Percentiles rank a stretch among this genome's conserved stretches.
These are phyloP conservation scores for Erythrocercus mccallii DNA, from an alignment of 2,113 vertebrate genomes.

Conservation along the genomic window DNA sequence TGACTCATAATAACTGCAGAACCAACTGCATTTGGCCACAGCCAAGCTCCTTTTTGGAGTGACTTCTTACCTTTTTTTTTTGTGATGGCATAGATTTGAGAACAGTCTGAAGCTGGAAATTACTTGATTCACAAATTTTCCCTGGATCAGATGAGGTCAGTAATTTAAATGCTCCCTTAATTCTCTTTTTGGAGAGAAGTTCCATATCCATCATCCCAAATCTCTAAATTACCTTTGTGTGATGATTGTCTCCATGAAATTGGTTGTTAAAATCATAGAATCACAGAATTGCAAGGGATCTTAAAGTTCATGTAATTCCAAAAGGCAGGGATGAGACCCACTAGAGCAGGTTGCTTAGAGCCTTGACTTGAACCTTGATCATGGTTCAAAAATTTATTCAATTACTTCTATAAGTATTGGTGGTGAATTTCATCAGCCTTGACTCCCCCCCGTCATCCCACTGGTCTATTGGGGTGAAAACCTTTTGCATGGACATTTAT, in stretches of 20 bases:
- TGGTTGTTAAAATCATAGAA: background rate
- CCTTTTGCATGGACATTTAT: background rate
- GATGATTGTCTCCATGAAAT: background rate
- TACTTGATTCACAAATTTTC: background rate
- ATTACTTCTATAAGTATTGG: background rate
- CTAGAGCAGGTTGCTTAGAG: background rate
- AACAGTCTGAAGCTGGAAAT: background rate
- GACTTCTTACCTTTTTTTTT: background rate
- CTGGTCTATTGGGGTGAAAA: background rate
- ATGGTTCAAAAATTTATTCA: background rate
- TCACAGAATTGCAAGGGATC: background rate
- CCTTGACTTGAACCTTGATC: background rate
- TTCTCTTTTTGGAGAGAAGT: background rate
- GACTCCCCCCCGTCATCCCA: background rate
- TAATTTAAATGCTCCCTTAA: background rate
- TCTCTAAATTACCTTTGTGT: background rate
- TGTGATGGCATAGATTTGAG: background rate
- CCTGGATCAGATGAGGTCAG: background rate
- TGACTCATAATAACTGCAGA: background rate
- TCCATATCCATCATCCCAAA: background rate
- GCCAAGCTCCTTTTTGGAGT: background rate
- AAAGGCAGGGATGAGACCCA: background rate
- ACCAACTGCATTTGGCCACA: background rate
- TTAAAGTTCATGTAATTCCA: too few relatives aligned
- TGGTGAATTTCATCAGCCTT: background rate